Evolutionary conservation across 2,113 vertebrate species (phyloP), one percentile per base, ranked within the genome.

Genomic region (Halcyon senegalensis): DNA sequence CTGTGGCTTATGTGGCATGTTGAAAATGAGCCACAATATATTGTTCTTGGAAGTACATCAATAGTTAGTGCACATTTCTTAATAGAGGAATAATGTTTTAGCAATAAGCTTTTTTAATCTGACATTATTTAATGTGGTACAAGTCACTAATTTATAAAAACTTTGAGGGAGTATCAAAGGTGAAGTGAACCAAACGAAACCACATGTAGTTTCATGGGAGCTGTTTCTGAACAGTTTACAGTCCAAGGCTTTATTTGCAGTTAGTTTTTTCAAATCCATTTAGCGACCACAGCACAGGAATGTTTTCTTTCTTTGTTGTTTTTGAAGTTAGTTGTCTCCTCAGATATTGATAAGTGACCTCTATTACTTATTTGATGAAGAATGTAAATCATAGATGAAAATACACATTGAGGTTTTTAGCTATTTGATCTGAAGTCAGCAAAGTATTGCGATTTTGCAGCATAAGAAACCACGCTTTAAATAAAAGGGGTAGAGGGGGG

Each of bases 1-100:
- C 94, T 90, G 83, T 28, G 90, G 27, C 72, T 92, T 56, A 50
- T 31, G 39, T 83, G 77, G 30, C 53, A 39, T 7, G n/a, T 46
- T 97, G 95, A 90, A 82, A 90, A 69, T 21, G 44, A 90, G 92
- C 80, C 93, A 86, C 83, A 39, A 5, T 30, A 7, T 9, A 59
- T 73, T 79, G 84, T 82, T 94, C 86, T 91, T 95, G 78, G 84
- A 81, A 74, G 59, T 41, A 15, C 62, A 86, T 84, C 88, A 69
- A 6, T 66, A 39, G 50, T 16, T 64, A 56, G 28, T 62, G 46
- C 39, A 16, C 25, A 13, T 67, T 78, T 59, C 62, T 83, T 75
- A 21, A 15, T 33, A 70, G 41, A 90, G 83, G 31, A 75, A 10
- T 58, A 62, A 64, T 58, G 48, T 75, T 92, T 64, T 20, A 76